A percentile compares a stretch with the other conserved stretches of the same genome.
Evolutionary conservation across 2,113 vertebrate species (phyloP).

Genomic region (Dipodomys ordii): DNA sequence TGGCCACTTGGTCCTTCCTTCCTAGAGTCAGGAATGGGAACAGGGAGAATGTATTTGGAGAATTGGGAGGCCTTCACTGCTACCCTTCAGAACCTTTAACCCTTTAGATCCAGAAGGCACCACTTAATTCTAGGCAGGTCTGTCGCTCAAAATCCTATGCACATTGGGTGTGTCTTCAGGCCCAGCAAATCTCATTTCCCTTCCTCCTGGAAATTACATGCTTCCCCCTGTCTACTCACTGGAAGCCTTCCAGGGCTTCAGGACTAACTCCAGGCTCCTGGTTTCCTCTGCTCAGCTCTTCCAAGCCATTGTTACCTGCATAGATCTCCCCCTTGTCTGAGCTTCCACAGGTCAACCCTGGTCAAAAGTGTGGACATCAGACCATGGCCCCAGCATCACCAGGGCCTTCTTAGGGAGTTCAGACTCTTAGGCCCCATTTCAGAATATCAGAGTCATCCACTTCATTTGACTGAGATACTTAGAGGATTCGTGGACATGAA

Average conservation of each 20-base stretch:
- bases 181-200: not conserved
- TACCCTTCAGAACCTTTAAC: not conserved
- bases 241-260: not conserved
- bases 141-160: not conserved
- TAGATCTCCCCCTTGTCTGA: not conserved
- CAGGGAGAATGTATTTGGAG: not conserved
- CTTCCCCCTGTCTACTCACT: not conserved
- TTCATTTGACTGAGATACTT: not conserved
- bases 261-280: not conserved
- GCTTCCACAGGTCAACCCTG: not conserved
- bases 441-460: not conserved
- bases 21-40: not conserved
- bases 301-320: not conserved
- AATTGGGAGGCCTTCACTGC: not conserved
- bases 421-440: not conserved
- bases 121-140: not conserved
- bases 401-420: not conserved
- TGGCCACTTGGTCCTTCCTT: not conserved
- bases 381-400: rapidly evolving
- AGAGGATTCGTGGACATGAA: not conserved
- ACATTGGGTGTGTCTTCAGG: not conserved
- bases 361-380: no score
- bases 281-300: not conserved
- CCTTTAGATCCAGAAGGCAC: not conserved
- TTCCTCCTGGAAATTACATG: not conserved